Evolutionary conservation across 1,140 invertebrate species (phyloP).

Genomic region (Drosophila teissieri): DNA sequence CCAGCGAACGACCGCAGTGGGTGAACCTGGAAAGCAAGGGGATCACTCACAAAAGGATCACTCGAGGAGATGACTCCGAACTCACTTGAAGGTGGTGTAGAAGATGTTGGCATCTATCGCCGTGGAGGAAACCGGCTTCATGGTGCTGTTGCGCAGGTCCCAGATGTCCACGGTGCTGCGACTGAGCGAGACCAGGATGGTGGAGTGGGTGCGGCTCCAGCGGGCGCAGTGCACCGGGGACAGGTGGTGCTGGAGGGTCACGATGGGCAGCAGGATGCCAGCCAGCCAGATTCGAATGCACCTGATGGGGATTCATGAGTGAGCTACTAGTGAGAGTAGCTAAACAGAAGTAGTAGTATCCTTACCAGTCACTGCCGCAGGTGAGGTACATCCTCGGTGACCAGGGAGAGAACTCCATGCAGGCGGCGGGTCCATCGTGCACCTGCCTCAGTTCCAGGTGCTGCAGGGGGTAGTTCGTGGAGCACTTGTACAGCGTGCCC

Average conservation of each 20-base stretch:
- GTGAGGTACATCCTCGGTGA: slow-evolving; percentile 90
- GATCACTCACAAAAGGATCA: neutral
- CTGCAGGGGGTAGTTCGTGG: slow-evolving; percentile 87
- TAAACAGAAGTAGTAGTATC: slow-evolving; percentile 29
- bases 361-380: slow-evolving; percentile 92
- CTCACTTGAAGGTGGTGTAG: slow-evolving; percentile 74
- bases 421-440: slow-evolving; percentile 91
- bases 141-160: slow-evolving; percentile 89
- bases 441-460: slow-evolving; percentile 89
- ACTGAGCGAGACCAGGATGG: slow-evolving; percentile 91
- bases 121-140: slow-evolving; percentile 87
- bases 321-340: too few relatives aligned
- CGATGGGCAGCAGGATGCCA: slow-evolving; percentile 87
- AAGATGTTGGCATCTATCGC: slow-evolving; percentile 78
- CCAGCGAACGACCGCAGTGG: slow-evolving; percentile 87
- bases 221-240: slow-evolving; percentile 88
- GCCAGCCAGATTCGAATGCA: slow-evolving; percentile 91
- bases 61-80: neutral
- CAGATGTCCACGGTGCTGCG: slow-evolving; percentile 90
- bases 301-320: slow-evolving; percentile 26
- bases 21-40: slow-evolving; percentile 85
- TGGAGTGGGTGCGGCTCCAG: slow-evolving; percentile 93
- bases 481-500: slow-evolving; percentile 91
- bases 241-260: slow-evolving; percentile 86
- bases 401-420: slow-evolving; percentile 91